Evolutionary conservation across 2,113 vertebrate genomes (phyloP).

Genomic region (Thryonomys swinderianus): DNA sequence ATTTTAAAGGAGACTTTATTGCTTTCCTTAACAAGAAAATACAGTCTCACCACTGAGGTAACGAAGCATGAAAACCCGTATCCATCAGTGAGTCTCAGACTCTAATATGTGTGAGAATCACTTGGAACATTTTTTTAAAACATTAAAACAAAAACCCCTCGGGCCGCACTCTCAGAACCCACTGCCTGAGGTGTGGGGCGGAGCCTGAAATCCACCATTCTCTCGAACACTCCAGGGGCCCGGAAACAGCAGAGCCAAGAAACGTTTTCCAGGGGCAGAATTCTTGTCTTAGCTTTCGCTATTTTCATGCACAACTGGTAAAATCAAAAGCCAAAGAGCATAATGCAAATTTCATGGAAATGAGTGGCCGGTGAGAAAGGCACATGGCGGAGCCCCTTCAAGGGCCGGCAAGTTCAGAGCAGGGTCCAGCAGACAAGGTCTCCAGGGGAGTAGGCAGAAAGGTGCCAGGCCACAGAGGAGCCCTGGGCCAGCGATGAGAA

Average conservation of each 20-base stretch:
- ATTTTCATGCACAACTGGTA: neutral
- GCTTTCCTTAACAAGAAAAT: neutral
- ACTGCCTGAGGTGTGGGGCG: neutral
- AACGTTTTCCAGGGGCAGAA: neutral
- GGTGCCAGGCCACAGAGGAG: neutral
- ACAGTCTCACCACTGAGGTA: neutral
- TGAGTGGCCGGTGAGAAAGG: neutral
- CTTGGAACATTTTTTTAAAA: neutral
- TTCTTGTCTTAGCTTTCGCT: constrained; percentile 5
- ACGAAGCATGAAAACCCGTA: neutral
- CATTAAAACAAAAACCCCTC: neutral
- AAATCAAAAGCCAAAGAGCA: neutral
- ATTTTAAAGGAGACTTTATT: neutral
- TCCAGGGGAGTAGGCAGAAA: neutral
- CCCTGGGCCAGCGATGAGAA: neutral
- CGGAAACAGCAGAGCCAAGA: neutral
- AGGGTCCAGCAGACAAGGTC: neutral
- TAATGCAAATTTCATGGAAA: neutral
- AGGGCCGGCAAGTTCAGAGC: neutral
- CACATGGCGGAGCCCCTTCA: neutral
- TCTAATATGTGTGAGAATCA: neutral
- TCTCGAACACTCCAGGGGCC: neutral
- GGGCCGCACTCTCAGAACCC: neutral
- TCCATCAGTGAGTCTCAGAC: neutral
- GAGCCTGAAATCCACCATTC: neutral